These are phyloP conservation scores for Drosophila paulistorum DNA, from an alignment of 1,140 invertebrate species.

Conservation along the genomic window DNA sequence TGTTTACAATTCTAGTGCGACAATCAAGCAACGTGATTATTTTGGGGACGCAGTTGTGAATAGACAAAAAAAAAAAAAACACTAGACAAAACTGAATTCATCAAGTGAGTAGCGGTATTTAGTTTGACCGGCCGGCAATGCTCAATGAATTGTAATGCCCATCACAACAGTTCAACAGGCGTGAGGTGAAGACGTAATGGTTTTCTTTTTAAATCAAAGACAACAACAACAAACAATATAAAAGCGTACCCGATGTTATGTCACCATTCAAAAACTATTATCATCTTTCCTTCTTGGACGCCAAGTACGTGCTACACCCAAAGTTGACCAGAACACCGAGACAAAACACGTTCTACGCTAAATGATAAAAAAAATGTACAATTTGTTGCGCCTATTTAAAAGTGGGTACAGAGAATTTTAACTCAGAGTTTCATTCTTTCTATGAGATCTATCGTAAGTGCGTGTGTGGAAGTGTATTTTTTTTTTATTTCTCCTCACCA, in stretches of 20 bases:
- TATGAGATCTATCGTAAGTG: background rate
- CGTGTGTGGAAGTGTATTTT: slow-evolving; percentile 6
- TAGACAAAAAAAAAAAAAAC: background rate
- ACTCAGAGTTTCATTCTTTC: background rate
- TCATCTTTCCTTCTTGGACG: background rate
- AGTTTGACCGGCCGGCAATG: slow-evolving; percentile 1
- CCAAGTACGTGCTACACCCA: slow-evolving; percentile 47
- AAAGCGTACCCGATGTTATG: background rate
- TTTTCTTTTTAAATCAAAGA: background rate
- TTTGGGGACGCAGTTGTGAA: slow-evolving; percentile 8
- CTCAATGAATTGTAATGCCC: slow-evolving; percentile 7
- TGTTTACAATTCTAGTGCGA: slow-evolving; percentile 14
- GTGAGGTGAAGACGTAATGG: slow-evolving; percentile 5
- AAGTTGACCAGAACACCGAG: slow-evolving; percentile 2
- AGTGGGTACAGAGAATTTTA: slow-evolving; percentile 40
- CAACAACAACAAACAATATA: background rate
- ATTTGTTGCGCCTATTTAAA: slow-evolving; percentile 46
- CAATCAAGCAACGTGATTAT: slow-evolving; percentile 5
- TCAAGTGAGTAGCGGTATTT: background rate
- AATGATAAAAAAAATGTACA: slow-evolving; percentile 52
- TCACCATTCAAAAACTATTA: slow-evolving; percentile 11
- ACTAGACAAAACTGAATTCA: background rate
- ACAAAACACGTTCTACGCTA: slow-evolving; percentile 13
- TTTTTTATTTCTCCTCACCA: slow-evolving; percentile 1
- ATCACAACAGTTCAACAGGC: background rate